A percentile compares a stretch with the other conserved stretches of the same genome.
Conservation (phyloP, 2,797 vertebrate species). For the Neoniphon sammara region DNA sequence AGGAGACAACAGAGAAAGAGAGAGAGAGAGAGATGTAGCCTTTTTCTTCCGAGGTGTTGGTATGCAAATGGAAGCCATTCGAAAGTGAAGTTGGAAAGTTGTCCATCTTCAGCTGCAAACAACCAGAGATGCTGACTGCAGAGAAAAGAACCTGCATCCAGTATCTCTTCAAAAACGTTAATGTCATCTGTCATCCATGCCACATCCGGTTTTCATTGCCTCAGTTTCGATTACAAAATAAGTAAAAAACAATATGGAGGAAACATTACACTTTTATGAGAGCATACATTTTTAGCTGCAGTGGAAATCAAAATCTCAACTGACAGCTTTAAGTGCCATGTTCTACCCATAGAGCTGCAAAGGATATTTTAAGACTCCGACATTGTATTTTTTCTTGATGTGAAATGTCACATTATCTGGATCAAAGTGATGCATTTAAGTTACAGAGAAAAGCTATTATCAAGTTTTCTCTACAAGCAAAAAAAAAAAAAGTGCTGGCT, state of each 20-base stretch:
- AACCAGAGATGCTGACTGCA: conserved; percentile 2
- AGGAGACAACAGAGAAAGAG: not conserved
- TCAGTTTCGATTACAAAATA: not conserved
- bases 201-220: not conserved
- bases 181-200: not conserved
- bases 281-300: too few species aligned
- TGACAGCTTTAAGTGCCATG: not conserved
- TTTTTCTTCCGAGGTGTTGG: not conserved
- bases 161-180: not conserved
- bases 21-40: not conserved
- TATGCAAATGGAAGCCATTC: conserved; percentile 3
- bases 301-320: too few species aligned
- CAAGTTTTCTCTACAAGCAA: too few species aligned
- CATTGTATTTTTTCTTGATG: not conserved
- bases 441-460: too few species aligned
- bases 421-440: not conserved
- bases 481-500: too few species aligned
- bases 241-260: not conserved
- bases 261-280: too few species aligned
- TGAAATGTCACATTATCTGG: not conserved
- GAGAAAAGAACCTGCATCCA: not conserved
- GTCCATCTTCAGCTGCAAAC: conserved; percentile 4
- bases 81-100: conserved; percentile 9
- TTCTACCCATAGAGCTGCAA: not conserved
- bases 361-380: not conserved